Evolutionary conservation across 2,888 invertebrate genomes (phyloP).

Genomic region (Andrena marginata): DNA sequence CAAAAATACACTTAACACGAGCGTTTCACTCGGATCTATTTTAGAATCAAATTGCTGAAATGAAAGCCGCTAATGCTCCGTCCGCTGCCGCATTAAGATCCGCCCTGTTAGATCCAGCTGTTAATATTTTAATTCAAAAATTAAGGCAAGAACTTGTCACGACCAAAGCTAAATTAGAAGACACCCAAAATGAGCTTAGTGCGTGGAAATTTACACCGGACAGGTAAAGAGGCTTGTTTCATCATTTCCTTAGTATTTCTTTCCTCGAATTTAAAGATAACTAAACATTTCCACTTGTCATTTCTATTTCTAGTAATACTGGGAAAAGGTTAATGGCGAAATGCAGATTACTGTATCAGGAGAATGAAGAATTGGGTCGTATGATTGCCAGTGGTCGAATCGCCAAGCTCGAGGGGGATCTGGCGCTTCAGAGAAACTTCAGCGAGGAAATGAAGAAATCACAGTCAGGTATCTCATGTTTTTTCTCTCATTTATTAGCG

Average conservation of each 20-base stretch:
- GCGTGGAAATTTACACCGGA: conserved; percentile 99
- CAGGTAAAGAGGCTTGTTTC: conserved; percentile 86
- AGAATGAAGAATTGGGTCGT: conserved; percentile 98
- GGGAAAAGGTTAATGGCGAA: conserved; percentile 99
- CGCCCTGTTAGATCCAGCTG: conserved; percentile 96
- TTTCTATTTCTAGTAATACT: conserved; percentile 89
- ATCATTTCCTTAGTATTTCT: too few species aligned
- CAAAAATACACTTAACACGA: background rate
- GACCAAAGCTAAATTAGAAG: conserved; percentile 96
- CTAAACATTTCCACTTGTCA: conserved; percentile 15
- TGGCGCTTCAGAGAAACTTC: conserved; percentile 97
- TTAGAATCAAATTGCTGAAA: conserved; percentile 96
- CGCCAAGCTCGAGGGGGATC: conserved; percentile 97
- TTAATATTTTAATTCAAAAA: conserved; percentile 96
- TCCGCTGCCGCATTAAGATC: conserved; percentile 91
- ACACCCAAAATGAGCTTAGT: conserved; percentile 98
- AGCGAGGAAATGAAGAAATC: conserved; percentile 98
- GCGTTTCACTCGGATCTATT: conserved; percentile 51
- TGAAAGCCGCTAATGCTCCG: conserved; percentile 95
- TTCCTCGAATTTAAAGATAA: conserved; percentile 20
- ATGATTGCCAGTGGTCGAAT: conserved; percentile 97
- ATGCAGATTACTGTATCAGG: conserved; percentile 96
- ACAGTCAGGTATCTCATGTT: conserved; percentile 91
- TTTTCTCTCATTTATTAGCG: background rate
- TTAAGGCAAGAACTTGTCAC: conserved; percentile 95